These are phyloP conservation scores for Spilarctia lutea DNA, from an alignment of 2,888 invertebrate genomes.

Conservation along the genomic window DNA sequence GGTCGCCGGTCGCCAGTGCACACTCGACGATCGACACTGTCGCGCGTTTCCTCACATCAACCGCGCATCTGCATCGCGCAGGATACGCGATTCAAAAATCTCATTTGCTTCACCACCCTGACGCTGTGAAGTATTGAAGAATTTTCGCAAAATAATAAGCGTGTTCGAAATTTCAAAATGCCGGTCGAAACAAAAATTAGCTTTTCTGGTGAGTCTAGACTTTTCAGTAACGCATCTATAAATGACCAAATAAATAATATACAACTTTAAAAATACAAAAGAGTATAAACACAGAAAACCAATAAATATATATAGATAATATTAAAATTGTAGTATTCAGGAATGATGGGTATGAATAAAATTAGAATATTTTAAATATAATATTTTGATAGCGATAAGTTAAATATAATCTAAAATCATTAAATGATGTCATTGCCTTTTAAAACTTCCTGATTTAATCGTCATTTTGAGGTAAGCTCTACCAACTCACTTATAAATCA, in stretches of 20 bases:
- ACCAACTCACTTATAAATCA: constrained; percentile 17
- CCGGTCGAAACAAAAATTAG: constrained; percentile 84
- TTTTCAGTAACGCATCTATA: constrained; percentile 28
- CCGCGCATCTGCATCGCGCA: constrained; percentile 67
- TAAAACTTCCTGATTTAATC: constrained; percentile 17
- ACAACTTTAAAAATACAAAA: constrained; percentile 26
- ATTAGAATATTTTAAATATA: constrained; percentile 14
- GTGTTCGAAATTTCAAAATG: constrained; percentile 62
- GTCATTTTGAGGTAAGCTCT: constrained; percentile 7
- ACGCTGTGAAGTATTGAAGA: constrained; percentile 33
- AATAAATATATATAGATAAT: constrained; percentile 15
- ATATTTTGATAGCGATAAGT: constrained; percentile 18
- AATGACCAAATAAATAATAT: constrained; percentile 4
- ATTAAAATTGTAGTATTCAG: constrained; percentile 16
- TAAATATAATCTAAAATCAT: constrained; percentile 22
- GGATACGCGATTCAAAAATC: constrained; percentile 51
- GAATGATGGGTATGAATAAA: constrained; percentile 7
- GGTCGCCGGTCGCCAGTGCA: constrained; percentile 70
- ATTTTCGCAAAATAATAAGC: constrained; percentile 27
- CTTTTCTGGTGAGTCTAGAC: constrained; percentile 80
- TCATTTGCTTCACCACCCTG: constrained; percentile 38
- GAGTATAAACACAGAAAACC: constrained; percentile 29
- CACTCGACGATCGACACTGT: constrained; percentile 69
- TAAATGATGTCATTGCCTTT: constrained; percentile 30
- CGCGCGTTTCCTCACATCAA: constrained; percentile 67